Evolutionary conservation across 2,888 invertebrate genomes (phyloP), one percentile per base, ranked within the genome.

Genomic region (Scaptomyza caliginosa): DNA sequence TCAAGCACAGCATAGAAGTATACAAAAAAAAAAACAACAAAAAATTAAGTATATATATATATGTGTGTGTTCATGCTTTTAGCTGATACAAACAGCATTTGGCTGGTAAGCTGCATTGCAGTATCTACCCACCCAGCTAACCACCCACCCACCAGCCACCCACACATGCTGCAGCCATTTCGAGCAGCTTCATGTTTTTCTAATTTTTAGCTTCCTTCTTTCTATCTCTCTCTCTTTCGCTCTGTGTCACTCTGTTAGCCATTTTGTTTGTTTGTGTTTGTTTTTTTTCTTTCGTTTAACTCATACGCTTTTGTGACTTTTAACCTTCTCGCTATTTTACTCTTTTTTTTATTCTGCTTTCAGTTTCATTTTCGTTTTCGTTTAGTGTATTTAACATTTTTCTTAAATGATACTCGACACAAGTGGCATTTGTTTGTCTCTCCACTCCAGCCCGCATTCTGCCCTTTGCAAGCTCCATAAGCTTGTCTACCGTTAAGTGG

Each of bases 301-400:
- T 81, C 68, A 68, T 77, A 67, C 60, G 73, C 82, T 75, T 83
- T 76, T 77, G 55, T 77, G 83, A 83, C 68, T 87, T 75, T 86
- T 77, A 75, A 79, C 62, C 66, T 65, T 46, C 54, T 52, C 28
- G 2, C 10, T 16, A 55, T 59, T 58, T 45, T 45, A 16, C 3
- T 34, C 16, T 1, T 16, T 34, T 6, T 32, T 54, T 48, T 17
- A 10, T 3, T 5, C 7, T 5, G 1, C n/a, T n/a, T 21, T 17
- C 30, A 11, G 48, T 46, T 42, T 52, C 36, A 48, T 52, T 62
- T 57, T 62, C 34, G 24, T 59, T 75, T 74, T 70, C 71, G 76
- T 70, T 75, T 60, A 84, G 88, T 88, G 85, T 81, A 78, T 88
- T 88, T 86, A 85, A 86, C 86, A 84, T 86, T 85, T 83, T 81